These are phyloP conservation scores for Polypedilum vanderplanki DNA, from an alignment of 1,140 invertebrate genomes.

Conservation along the genomic window DNA sequence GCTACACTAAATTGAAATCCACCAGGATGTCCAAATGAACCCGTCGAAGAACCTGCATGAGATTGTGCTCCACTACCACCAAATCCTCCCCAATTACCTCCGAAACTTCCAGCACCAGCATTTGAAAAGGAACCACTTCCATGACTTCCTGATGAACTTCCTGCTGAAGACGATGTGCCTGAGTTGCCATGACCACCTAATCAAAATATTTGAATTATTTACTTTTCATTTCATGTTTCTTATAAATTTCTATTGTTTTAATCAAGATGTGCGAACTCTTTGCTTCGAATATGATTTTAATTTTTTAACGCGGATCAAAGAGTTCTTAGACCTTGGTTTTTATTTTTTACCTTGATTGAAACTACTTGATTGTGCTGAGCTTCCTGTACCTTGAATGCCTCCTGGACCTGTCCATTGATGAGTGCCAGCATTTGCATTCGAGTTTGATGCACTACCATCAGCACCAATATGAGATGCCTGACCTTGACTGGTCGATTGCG, in stretches of 20 bases:
- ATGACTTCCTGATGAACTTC: slow-evolving; percentile 22
- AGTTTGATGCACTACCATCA: slow-evolving; percentile 36
- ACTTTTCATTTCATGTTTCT: too few species aligned
- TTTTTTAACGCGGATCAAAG: too few species aligned
- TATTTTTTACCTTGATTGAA: slow-evolving; percentile 34
- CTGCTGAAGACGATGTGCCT: slow-evolving; percentile 36
- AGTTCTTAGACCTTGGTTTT: too few species aligned
- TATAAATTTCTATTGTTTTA: too few species aligned
- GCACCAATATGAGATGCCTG: slow-evolving; percentile 41
- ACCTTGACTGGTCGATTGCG: slow-evolving; percentile 37
- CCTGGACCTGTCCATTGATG: slow-evolving; percentile 36
- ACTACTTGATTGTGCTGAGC: slow-evolving; percentile 36
- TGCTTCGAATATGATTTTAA: too few species aligned
- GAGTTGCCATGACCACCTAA: slow-evolving; percentile 35
- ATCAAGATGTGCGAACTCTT: too few species aligned
- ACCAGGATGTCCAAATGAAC: background rate
- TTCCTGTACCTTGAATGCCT: slow-evolving; percentile 36
- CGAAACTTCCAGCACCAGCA: slow-evolving; percentile 16
- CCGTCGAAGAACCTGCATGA: background rate
- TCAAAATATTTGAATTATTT: too few species aligned
- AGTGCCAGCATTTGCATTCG: slow-evolving; percentile 37
- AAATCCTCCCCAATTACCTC: background rate
- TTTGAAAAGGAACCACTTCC: background rate
- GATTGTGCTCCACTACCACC: background rate
- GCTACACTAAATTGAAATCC: slow-evolving; percentile 21